Evolutionary conservation across 2,113 vertebrate species (phyloP).

Genomic region (Bettongia penicillata): DNA sequence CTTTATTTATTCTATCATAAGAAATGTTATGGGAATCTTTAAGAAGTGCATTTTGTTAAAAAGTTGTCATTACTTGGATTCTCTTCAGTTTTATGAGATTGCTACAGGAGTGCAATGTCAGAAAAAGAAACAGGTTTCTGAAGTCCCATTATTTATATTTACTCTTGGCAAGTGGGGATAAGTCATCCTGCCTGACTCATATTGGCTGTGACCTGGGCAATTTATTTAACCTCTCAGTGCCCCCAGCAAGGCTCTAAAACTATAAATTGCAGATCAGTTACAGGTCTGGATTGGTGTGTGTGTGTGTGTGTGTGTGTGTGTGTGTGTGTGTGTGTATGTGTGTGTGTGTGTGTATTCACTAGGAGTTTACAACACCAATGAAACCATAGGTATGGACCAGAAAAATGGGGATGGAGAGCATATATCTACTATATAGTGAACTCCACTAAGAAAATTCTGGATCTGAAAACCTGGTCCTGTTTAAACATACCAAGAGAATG

Average conservation of each 20-base stretch:
- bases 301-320: too few relatives aligned
- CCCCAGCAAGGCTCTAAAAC: too few relatives aligned
- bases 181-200: background rate
- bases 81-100: too few relatives aligned
- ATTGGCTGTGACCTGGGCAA: background rate
- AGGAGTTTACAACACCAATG: too few relatives aligned
- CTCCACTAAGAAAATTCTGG: background rate
- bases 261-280: too few relatives aligned
- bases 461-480: background rate
- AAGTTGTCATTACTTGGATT: background rate
- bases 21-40: background rate
- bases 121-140: background rate
- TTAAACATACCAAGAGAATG: background rate
- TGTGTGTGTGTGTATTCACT: background rate
- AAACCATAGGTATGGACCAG: background rate
- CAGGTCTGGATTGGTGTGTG: too few relatives aligned
- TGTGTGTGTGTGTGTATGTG: too few relatives aligned
- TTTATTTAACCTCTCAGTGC: background rate
- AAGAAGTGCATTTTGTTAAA: background rate
- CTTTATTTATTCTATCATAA: background rate
- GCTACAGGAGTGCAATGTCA: background rate
- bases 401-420: constrained; percentile 8
- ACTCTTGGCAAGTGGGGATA: background rate
- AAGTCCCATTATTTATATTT: background rate
- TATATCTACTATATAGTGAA: constrained; percentile 8